Base-by-base conservation (phyloP, 2,888 invertebrate genomes). In the Lithophane ornitopus region DNA sequence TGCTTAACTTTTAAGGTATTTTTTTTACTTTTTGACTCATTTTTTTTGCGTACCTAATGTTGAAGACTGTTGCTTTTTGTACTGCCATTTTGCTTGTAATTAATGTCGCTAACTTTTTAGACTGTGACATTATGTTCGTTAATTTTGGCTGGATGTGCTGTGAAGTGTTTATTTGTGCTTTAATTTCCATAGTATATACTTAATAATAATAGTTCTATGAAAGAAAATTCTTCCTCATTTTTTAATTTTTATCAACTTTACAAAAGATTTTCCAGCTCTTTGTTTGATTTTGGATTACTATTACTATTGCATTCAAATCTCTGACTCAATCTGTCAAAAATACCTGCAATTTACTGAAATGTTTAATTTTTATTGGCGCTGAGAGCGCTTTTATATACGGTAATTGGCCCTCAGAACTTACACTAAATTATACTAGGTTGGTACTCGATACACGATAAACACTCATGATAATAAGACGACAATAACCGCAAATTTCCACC, bases 1-100 rank as follows among this genome's bases (percentile, higher is more conserved):
- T 85, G 86, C 89, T 90, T 87, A 87, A 90, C 88, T 91, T 90
- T 88, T 81, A 66, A 63, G 26, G 44, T 86, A 86, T 86, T 88
- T 89, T 89, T 89, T 85, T 63, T 34, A 70, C 73, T 71, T 83
- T 73, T 77, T 68, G 56, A 63, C 46, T 76, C 34, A 26, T 76
- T 80, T 87, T 80, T 84, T 84, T 83, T 76, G 39, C 34, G 52
- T 69, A 73, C 9, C 52, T 77, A 72, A 75, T 56, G 58, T 78
- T 68, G 61, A 66, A 71, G 39, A 70, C 39, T 76, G 52, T 62
- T 61, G 66, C 68, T 70, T 81, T 85, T 78, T 59, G 61, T 66
- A 56, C 62, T 26, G 75, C 39, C 4, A 52, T 73, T 77, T 77
- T 63, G 28, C 59, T 78, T 65, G 59, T 83, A 86, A 80, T 80